A percentile compares a stretch with the other conserved stretches of the same genome.
These are phyloP conservation scores for Bovichtus diacanthus DNA, from an alignment of 2,797 vertebrate species.

Conservation along the genomic window DNA sequence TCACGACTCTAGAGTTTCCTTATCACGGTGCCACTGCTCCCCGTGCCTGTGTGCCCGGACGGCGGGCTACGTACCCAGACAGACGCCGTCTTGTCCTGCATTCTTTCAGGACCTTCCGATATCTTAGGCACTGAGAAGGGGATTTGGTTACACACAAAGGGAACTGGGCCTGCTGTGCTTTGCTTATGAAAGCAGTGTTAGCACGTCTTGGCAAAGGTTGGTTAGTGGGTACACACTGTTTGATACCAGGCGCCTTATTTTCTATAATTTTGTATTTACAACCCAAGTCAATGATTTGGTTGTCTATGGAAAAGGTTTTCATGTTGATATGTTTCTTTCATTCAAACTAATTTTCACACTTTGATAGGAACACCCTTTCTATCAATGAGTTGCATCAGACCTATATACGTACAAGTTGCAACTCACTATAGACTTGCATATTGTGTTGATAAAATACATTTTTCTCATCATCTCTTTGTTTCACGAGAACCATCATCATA, in stretches of 20 bases:
- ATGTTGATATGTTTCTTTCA: background rate
- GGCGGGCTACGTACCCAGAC: constrained; percentile 77
- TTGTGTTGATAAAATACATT: background rate
- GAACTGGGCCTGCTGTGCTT: constrained; percentile 62
- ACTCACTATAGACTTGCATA: background rate
- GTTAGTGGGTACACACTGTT: constrained; percentile 35
- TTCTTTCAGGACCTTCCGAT: constrained; percentile 81
- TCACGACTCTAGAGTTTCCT: constrained; percentile 84
- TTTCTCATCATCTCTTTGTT: background rate
- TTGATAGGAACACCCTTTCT: no score
- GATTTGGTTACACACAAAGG: constrained; percentile 80
- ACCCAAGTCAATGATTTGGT: background rate
- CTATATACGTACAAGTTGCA: background rate
- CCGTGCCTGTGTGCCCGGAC: constrained; percentile 66
- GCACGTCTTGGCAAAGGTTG: constrained; percentile 60
- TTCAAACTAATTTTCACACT: no score
- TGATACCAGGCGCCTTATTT: constrained; percentile 46
- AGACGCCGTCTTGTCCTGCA: constrained; percentile 84
- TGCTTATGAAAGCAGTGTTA: constrained; percentile 69
- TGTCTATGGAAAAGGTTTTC: background rate
- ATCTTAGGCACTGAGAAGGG: constrained; percentile 63
- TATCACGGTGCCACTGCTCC: constrained; percentile 73
- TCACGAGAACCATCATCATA: background rate
- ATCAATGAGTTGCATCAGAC: background rate
- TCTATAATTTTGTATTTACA: constrained; percentile 12